A percentile compares a stretch with the other conserved stretches of the same genome.
Evolutionary conservation across 1,140 invertebrate species (phyloP).

Genomic region (Euura lappo): DNA sequence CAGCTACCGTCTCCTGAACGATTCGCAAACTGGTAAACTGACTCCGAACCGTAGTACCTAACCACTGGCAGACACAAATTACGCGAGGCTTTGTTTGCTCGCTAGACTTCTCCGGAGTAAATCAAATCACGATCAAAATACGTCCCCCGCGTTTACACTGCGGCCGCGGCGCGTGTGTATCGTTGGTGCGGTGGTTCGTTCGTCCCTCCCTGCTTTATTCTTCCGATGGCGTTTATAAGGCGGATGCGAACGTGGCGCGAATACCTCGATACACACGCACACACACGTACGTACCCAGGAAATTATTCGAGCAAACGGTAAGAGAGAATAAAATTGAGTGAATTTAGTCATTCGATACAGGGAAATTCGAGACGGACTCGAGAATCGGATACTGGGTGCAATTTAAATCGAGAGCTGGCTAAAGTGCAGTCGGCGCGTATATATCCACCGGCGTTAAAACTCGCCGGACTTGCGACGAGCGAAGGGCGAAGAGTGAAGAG

Average conservation of each 20-base stretch:
- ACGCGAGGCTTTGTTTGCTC: neutral
- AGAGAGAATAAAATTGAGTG: neutral
- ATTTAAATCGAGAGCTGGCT: neutral
- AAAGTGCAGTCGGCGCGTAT: neutral
- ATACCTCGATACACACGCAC: neutral
- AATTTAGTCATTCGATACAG: neutral
- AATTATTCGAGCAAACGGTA: neutral
- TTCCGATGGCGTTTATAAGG: neutral
- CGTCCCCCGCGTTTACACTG: neutral
- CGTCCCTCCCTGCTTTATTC: too few relatives aligned
- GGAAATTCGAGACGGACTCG: neutral
- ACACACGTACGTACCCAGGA: neutral
- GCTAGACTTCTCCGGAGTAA: neutral
- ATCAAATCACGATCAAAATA: neutral
- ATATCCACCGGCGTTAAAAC: too few relatives aligned
- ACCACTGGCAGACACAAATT: neutral
- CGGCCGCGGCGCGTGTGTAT: too few relatives aligned
- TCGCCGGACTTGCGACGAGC: neutral
- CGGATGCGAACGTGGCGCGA: neutral
- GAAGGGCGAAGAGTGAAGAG: neutral
- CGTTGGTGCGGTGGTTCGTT: too few relatives aligned
- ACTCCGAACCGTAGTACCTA: neutral
- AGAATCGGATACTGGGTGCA: neutral
- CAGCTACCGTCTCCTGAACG: neutral
- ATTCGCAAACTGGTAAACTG: neutral